Evolutionary conservation across 2,797 vertebrate genomes (phyloP), one percentile per base, ranked within the genome.

Genomic region (Clarias fuscus): DNA sequence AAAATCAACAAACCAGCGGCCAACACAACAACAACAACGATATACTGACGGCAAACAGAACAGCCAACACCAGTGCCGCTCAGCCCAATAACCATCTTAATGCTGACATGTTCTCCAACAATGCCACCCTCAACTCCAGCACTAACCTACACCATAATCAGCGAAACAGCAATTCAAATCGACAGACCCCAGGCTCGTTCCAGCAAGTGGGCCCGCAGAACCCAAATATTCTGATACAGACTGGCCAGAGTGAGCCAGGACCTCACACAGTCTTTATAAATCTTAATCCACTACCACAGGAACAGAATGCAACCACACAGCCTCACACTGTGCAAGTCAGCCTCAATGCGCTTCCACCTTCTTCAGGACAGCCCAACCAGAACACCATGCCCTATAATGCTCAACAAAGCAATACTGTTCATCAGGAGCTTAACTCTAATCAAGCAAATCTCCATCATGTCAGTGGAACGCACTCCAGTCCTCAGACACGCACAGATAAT

Each of bases 161-260:
- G 0, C 92, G 85, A n/a, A 93, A 92, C 81, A 81, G 24, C 56
- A 88, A 91, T 88, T 37, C 85, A 1, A 89, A 86, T 83, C 93
- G 88, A 80, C 92, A 90, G 70, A 93, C 93, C 18, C 4, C 72
- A 3, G 37, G 48, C 62, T 30, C 15, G 1, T 56, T 77, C 33
- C 72, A 61, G 58, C 91, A 88, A 88, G 27, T 78, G 2, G 90
- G 86, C 83, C 94, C 89, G 72, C 93, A 92, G 76, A 93, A 93
- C 17, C 93, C 95, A 0, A 93, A 93, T 89, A 89, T 95, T 62
- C 53, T 95, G 78, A 95, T 95, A 86, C 95, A 94, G 85, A 81
- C 94, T 0, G 92, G 94, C 1, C 3, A 78, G 0, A 59, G 85
- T 4, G 93, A 91, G 84, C 88, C 91, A 0, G 88, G 89, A 33